Conservation (phyloP, 1,140 invertebrate species). For the Rhopalosiphum maidis region DNA sequence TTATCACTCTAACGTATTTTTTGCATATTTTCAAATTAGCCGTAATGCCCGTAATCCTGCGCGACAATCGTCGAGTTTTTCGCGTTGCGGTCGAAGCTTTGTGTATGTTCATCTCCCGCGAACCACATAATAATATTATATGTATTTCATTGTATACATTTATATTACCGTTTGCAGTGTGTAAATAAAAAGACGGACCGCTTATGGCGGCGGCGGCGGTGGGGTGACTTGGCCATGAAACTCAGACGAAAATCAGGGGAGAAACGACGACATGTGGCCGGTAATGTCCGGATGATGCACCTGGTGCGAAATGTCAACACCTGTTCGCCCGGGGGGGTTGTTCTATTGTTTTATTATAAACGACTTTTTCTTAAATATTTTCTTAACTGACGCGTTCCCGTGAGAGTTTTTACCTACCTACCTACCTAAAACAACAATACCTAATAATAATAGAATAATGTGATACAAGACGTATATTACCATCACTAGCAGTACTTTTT, state of each 20-base stretch:
- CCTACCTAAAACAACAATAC: background rate
- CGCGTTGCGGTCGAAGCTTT: background rate
- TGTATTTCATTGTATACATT: background rate
- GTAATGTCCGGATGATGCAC: conserved; percentile 51
- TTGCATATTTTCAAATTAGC: background rate
- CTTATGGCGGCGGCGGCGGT: too few relatives aligned
- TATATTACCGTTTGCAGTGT: background rate
- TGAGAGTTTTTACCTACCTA: conserved; percentile 17
- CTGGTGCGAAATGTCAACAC: conserved; percentile 52
- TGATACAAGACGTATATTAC: background rate
- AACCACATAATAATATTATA: background rate
- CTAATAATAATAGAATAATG: background rate
- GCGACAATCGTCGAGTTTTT: background rate
- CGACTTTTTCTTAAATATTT: conserved; percentile 23
- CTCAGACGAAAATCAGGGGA: conserved; percentile 16
- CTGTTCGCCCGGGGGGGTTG: conserved; percentile 27
- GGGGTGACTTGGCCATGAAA: background rate
- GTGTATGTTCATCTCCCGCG: background rate
- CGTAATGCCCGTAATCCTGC: background rate
- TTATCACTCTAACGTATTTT: background rate
- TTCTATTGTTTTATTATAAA: conserved; percentile 52
- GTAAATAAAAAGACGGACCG: background rate
- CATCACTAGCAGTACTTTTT: background rate
- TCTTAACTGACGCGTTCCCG: background rate
- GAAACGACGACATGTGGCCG: conserved; percentile 40